phyloP scores from a whole-genome alignment of 2,888 invertebrate genomes.

The Sphecodes monilicornis region DNA sequence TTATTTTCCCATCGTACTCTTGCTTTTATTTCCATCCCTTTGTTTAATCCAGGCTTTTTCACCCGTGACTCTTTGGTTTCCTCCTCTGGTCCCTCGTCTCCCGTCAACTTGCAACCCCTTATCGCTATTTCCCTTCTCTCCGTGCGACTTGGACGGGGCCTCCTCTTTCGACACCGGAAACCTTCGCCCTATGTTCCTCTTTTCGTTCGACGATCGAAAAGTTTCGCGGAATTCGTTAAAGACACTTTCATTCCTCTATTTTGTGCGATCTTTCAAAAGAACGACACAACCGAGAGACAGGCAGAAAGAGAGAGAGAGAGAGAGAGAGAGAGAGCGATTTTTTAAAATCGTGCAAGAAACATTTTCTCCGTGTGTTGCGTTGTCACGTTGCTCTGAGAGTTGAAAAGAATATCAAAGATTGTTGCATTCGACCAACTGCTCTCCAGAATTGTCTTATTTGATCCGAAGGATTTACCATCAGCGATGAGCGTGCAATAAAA shows the following conservation, averaged over 20 bases:
- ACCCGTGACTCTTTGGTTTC: not conserved
- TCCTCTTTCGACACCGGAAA: not conserved
- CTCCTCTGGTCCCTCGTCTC: not conserved
- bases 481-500: no score
- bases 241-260: not conserved
- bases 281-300: no score
- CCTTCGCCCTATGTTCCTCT: conserved; percentile 1
- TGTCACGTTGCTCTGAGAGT: no score
- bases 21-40: conserved; percentile 23
- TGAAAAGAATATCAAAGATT: no score
- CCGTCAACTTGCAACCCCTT: not conserved
- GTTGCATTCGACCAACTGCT: no score
- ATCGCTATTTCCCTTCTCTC: not conserved
- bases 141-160: not conserved
- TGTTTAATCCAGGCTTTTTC: conserved; percentile 36
- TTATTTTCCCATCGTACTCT: not conserved
- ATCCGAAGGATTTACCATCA: no score
- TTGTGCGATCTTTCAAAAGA: not conserved
- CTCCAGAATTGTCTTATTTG: no score
- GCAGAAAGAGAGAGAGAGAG: no score
- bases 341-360: no score
- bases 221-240: conserved; percentile 62
- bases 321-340: not conserved
- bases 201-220: conserved; percentile 51
- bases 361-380: no score